phyloP scores from a whole-genome alignment of 2,113 vertebrate genomes.

The Lagenorhynchus albirostris region DNA sequence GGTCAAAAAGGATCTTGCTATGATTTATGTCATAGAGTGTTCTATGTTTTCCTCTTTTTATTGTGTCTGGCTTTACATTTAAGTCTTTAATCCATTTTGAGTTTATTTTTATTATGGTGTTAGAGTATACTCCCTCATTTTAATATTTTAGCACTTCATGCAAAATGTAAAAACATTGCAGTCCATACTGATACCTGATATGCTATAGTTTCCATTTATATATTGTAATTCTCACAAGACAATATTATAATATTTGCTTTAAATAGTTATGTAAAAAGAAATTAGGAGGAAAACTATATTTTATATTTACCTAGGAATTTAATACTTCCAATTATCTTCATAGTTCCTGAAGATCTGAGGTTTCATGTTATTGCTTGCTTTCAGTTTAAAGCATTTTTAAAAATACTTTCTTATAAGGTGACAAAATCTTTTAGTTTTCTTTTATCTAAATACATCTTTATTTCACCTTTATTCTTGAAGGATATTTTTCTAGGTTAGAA shows the following conservation, averaged over 20 bases:
- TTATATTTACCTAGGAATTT: background rate
- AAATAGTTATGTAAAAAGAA: background rate
- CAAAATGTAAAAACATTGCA: background rate
- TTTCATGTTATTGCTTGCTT: background rate
- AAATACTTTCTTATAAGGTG: background rate
- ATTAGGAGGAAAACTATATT: background rate
- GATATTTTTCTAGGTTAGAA: background rate
- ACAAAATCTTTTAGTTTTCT: background rate
- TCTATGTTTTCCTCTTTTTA: no score
- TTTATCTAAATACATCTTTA: background rate
- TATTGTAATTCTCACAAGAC: background rate
- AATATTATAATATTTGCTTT: background rate
- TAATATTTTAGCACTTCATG: background rate
- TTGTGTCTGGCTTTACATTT: no score
- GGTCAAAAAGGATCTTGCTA: no score
- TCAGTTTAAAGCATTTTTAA: background rate
- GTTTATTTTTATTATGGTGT: background rate
- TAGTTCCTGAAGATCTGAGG: background rate
- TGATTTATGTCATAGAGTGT: no score
- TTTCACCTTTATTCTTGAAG: background rate
- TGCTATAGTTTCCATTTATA: background rate
- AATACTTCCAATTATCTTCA: background rate
- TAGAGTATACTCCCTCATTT: background rate
- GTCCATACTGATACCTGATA: background rate
- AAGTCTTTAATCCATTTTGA: no score